These are phyloP conservation scores for Calephelis nemesis DNA, from an alignment of 1,140 invertebrate genomes.

Conservation along the genomic window DNA sequence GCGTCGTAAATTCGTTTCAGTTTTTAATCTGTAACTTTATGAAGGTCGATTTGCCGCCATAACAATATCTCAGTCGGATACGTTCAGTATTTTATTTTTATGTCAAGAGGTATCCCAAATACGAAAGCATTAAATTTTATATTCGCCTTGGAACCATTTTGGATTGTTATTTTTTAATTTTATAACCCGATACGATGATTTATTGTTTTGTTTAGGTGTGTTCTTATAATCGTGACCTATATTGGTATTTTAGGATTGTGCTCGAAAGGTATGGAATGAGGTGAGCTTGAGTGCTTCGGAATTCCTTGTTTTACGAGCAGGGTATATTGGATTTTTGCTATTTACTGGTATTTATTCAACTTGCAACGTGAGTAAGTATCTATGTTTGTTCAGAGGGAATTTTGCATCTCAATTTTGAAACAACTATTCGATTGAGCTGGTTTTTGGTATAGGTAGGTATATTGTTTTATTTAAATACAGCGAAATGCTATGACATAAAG, in stretches of 20 bases:
- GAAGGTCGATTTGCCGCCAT: slow-evolving; percentile 13
- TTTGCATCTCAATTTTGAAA: no score
- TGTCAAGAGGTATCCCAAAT: slow-evolving; percentile 22
- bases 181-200: slow-evolving; percentile 6
- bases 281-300: not conserved
- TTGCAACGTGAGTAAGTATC: no score
- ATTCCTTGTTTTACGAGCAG: not conserved
- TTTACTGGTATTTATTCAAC: no score
- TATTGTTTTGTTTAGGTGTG: slow-evolving; percentile 15
- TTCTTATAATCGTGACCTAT: slow-evolving; percentile 9
- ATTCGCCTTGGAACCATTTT: slow-evolving; percentile 17
- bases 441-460: no score
- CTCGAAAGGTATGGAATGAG: no score
- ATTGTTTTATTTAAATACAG: no score
- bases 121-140: slow-evolving; percentile 12
- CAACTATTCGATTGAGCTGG: no score
- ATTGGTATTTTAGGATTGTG: slow-evolving; percentile 1
- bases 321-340: no score
- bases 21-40: not conserved
- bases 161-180: slow-evolving; percentile 14
- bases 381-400: no score
- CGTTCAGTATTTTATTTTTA: slow-evolving; percentile 8
- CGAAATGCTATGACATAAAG: no score
- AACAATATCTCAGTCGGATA: slow-evolving; percentile 14
- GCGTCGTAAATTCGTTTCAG: slow-evolving; percentile 10